Evolutionary conservation across 2,888 invertebrate genomes (phyloP), one percentile per base, ranked within the genome.

Genomic region (Dicyrtoma fusca): DNA sequence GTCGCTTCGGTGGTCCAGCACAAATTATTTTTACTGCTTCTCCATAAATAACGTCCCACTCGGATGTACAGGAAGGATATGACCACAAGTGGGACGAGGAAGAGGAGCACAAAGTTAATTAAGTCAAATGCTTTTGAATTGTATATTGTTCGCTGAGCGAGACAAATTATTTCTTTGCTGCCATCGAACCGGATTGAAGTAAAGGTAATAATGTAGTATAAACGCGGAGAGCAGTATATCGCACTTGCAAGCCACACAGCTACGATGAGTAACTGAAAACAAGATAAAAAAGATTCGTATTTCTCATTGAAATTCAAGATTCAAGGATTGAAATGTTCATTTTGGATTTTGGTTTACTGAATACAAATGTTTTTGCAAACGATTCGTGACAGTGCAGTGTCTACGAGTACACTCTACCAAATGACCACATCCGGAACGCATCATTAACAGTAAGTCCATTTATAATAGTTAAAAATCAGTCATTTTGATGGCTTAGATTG

Each of bases 191-290:
- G 84, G 79, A 88, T 88, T 14, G 66, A 63, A n/a, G 26, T 34
- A 25, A 73, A 66, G 17, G 88, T 88, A 64, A 92, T 88, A 0
- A 92, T 91, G 87, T 91, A 92, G 78, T 92, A 88, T 82, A 94
- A 90, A 82, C 92, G 91, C 0, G 94, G 94, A 1, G 90, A 89
- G 76, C 92, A 92, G 85, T 93, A 94, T 0, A 90, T 86, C 0
- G 92, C 92, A 77, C 93, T 91, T 21, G 91, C 87, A 69, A 92
- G 86, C 94, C 94, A 94, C 5, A 94, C 93, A 1, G 89, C 87
- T 21, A 89, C 85, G 79, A 94, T 91, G 66, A 91, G 14, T 6
- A 70, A 10, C 69, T 70, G n/a, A 1, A 59, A 59, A 25, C 6
- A 44, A 44, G 14, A 44, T 10, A 44, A 44, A 44, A 44, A 44